Conservation (phyloP, 1,140 invertebrate genomes). For the Zaprionus taronus region DNA sequence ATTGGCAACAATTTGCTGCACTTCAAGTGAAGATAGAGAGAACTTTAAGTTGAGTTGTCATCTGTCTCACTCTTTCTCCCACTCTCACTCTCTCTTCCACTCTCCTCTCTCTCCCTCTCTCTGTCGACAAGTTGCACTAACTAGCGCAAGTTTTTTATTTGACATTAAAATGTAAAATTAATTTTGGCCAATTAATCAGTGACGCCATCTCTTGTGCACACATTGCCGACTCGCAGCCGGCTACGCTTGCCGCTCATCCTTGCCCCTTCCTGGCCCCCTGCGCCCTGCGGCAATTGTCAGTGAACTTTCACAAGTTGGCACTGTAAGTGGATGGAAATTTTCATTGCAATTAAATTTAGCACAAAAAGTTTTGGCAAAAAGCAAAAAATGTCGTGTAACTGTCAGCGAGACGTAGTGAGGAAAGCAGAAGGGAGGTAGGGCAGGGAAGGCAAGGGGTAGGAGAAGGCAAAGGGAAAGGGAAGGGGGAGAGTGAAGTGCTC, state of each 20-base stretch:
- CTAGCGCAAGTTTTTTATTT: conserved; percentile 57
- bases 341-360: conserved; percentile 79
- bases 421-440: background rate
- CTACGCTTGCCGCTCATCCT: background rate
- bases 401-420: conserved; percentile 56
- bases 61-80: background rate
- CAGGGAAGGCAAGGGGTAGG: background rate
- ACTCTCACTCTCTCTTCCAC: background rate
- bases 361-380: conserved; percentile 62
- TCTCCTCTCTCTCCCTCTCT: background rate
- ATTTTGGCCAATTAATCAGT: conserved; percentile 78
- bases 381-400: conserved; percentile 67
- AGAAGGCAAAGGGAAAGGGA: background rate
- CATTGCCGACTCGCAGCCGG: background rate
- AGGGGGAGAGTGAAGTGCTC: conserved; percentile 59
- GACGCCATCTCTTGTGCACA: conserved; percentile 43
- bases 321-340: conserved; percentile 60
- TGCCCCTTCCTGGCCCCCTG: background rate
- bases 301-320: conserved; percentile 50
- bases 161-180: conserved; percentile 73
- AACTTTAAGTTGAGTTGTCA: background rate
- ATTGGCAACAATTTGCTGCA: background rate
- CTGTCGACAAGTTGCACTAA: conserved; percentile 56
- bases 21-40: background rate
- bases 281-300: conserved; percentile 37